Evolutionary conservation across 2,113 vertebrate species (phyloP), one percentile per base, ranked within the genome.

Genomic region (Proteles cristata): DNA sequence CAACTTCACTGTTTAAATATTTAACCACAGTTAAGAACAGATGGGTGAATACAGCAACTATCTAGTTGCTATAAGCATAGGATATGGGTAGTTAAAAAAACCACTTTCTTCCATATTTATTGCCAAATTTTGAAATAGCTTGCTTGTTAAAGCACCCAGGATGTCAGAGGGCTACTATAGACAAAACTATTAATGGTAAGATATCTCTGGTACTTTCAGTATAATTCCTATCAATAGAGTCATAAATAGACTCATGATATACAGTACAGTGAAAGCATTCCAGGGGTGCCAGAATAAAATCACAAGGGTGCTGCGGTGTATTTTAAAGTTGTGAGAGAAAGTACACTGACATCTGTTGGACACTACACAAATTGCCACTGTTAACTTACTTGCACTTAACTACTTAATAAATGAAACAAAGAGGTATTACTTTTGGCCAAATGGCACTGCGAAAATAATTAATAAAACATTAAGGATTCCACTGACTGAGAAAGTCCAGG

Each of bases 331-430:
- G 39, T 89, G 21, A 90, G 63, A 96, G 74, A 92, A 77, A 65
- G 50, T 43, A 92, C 9, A 93, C 66, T 82, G 93, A 95, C 88
- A 96, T 66, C 84, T 96, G 33, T 87, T 92, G 71, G 50, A 83
- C n/a, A 89, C 15, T 26, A 33, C 1, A 74, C 63, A 94, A 96
- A 92, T 61, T 97, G 63, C 63, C 45, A 85, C 66, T 88, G 84
- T 88, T 76, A 90, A 89, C 63, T 82, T 76, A 84, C 35, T 93
- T 93, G 81, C 4, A 97, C 9, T 31, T 61, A 95, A 74, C 17
- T 93, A 93, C 17, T 81, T 77, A 86, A 61, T 45, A 87, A 95
- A 76, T 50, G n/a, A 85, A 92, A 73, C n/a, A 79, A 69, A 63
- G 19, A 71, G 16, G 8, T 53, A 58, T 48, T 94, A 79, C 43